phyloP scores from a whole-genome alignment of 2,113 vertebrate genomes.

The Motacilla tschutschensis region DNA sequence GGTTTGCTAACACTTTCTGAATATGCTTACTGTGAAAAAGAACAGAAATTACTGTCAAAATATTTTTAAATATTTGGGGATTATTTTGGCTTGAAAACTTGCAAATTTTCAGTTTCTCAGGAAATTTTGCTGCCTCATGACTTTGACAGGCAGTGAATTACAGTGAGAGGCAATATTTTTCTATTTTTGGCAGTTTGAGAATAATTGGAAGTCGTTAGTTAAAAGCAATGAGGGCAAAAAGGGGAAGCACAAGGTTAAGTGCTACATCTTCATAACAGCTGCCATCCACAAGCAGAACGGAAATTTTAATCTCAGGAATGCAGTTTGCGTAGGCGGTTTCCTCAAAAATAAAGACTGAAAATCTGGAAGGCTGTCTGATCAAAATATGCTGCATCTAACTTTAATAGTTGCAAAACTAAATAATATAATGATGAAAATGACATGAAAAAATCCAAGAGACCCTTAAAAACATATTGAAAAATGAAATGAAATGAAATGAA shows the following conservation, averaged over 20 bases:
- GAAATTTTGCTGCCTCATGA: not conserved
- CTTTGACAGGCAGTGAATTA: not conserved
- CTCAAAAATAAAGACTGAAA: not conserved
- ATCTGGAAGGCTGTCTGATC: not conserved
- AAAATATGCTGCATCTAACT: not conserved
- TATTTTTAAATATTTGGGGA: not conserved
- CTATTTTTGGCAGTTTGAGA: not conserved
- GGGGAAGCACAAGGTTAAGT: not conserved
- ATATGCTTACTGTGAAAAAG: not conserved
- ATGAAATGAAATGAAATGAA: not conserved
- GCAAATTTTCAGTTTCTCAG: not conserved
- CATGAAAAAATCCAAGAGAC: not conserved
- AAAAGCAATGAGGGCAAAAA: not conserved
- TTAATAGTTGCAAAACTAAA: not conserved
- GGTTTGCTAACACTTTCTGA: not conserved
- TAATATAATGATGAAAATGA: not conserved
- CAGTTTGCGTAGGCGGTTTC: fast-evolving
- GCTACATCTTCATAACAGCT: not conserved
- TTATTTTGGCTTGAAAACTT: not conserved
- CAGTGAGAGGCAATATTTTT: not conserved
- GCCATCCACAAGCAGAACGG: not conserved
- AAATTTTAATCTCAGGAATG: not conserved
- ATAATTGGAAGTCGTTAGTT: not conserved
- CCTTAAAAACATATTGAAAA: not conserved
- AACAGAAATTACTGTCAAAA: not conserved